Evolutionary conservation across 2,113 vertebrate species (phyloP).

Genomic region (Cyprinus carpio): DNA sequence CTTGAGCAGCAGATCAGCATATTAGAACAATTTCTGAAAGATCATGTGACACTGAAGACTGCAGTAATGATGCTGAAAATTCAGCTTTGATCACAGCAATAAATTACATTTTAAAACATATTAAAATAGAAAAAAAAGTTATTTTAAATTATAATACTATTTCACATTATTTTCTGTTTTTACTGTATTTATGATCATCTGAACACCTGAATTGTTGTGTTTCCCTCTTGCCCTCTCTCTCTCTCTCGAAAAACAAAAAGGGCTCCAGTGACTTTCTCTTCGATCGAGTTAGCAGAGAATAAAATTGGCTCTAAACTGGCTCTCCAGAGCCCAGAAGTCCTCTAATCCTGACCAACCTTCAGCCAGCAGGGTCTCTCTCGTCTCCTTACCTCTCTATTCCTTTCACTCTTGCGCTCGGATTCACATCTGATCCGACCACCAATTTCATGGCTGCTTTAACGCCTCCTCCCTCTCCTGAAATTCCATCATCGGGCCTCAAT

Average conservation of each 20-base stretch:
- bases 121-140: neutral
- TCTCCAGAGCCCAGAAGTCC: constrained; percentile 72
- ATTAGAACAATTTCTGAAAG: neutral
- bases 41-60: neutral
- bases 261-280: constrained; percentile 78
- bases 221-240: neutral
- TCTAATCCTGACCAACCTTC: constrained; percentile 71
- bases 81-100: neutral
- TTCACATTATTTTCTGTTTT: neutral
- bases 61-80: neutral
- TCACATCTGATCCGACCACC: constrained; percentile 77
- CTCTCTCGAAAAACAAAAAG: constrained; percentile 71
- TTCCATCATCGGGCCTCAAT: constrained; percentile 75
- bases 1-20: neutral
- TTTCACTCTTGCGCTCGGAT: constrained; percentile 62
- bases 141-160: neutral
- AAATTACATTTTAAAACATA: neutral
- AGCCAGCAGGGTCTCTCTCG: constrained; percentile 63
- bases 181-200: neutral
- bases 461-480: constrained; percentile 71
- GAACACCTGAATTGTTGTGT: neutral
- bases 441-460: constrained; percentile 85
- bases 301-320: constrained; percentile 82
- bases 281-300: constrained; percentile 87
- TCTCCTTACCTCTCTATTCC: constrained; percentile 54